Conservation (phyloP, 2,113 vertebrate genomes). For the Neofelis nebulosa region DNA sequence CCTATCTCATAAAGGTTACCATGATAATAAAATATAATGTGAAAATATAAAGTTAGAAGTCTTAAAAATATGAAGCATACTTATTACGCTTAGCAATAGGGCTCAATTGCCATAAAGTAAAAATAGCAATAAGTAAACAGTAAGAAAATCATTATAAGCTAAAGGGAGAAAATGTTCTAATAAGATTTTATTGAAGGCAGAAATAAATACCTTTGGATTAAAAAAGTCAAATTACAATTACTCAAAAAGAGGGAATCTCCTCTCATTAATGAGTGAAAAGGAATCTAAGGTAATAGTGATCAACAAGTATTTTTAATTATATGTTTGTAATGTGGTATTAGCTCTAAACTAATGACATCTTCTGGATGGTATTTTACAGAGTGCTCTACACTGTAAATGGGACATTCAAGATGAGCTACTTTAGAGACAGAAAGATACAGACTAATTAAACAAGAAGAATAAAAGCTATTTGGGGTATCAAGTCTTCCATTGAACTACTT, state of each 20-base stretch:
- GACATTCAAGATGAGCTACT: constrained; percentile 26
- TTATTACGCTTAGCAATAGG: background rate
- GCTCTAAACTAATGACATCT: background rate
- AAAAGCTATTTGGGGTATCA: constrained; percentile 47
- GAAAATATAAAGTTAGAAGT: constrained; percentile 24
- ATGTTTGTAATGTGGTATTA: constrained; percentile 8
- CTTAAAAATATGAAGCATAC: background rate
- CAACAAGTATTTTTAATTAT: background rate
- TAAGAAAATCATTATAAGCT: constrained; percentile 29
- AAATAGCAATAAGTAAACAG: background rate
- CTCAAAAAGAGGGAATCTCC: background rate
- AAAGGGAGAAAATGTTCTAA: constrained; percentile 42
- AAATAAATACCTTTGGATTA: constrained; percentile 27
- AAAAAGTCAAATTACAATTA: constrained; percentile 19
- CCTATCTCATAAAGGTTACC: background rate
- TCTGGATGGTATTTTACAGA: constrained; percentile 2
- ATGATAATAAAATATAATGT: background rate
- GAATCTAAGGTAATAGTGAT: background rate
- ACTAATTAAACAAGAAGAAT: constrained; percentile 62
- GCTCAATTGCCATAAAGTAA: background rate
- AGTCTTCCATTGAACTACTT: constrained; percentile 56
- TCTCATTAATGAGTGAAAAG: constrained; percentile 31
- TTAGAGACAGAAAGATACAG: constrained; percentile 35
- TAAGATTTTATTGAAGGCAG: constrained; percentile 2
- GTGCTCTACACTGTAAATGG: background rate